Conservation (phyloP, 2,888 invertebrate genomes). For the Lasioglossum morio region DNA sequence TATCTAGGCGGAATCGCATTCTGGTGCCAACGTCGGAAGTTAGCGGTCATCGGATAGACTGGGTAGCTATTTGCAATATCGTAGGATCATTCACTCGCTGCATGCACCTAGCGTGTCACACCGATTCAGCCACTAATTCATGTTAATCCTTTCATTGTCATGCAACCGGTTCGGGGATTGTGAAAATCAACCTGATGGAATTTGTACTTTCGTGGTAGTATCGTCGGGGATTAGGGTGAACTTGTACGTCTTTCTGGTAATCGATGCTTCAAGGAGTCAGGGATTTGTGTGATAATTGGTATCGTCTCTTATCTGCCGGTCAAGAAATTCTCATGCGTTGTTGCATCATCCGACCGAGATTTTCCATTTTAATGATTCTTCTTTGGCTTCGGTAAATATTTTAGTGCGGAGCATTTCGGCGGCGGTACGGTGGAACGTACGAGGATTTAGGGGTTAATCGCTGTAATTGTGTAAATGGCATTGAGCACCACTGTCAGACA, state of each 20-base stretch:
- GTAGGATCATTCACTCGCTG: slow-evolving; percentile 10
- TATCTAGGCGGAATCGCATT: slow-evolving; percentile 4
- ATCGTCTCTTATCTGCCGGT: neutral
- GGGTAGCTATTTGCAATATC: slow-evolving; percentile 2
- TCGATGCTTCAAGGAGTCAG: neutral
- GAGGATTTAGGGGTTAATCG: neutral
- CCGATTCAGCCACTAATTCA: neutral
- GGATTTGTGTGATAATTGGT: neutral
- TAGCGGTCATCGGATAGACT: slow-evolving; percentile 12
- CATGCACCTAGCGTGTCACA: neutral
- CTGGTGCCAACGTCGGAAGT: slow-evolving; percentile 11
- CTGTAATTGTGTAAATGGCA: neutral
- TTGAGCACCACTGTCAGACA: neutral
- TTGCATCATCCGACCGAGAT: neutral
- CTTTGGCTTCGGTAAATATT: neutral
- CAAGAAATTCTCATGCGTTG: neutral
- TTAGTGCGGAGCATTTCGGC: neutral
- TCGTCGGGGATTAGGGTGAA: neutral
- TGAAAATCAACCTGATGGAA: neutral
- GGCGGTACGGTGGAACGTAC: neutral
- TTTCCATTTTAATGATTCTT: neutral
- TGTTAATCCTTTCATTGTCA: neutral
- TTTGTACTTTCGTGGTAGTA: neutral
- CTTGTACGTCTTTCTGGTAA: neutral
- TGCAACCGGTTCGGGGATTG: neutral